Conservation (phyloP, 2,113 vertebrate genomes). For the Equus quagga region DNA sequence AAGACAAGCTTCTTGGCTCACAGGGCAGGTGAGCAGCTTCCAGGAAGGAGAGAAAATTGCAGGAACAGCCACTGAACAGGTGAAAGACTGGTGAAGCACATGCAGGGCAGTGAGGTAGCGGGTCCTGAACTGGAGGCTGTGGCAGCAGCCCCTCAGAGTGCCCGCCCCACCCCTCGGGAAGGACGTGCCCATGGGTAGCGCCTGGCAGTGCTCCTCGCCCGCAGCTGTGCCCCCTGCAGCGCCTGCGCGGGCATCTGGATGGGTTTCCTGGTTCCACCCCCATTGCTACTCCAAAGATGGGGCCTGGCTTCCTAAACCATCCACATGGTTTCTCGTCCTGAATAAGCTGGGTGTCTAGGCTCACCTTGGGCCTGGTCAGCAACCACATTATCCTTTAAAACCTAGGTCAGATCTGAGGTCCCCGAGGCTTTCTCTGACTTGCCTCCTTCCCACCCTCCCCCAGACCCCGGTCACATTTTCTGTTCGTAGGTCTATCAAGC, state of each 20-base stretch:
- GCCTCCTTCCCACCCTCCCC: fast-evolving
- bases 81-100: not conserved
- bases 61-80: not conserved
- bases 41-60: not conserved
- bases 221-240: fast-evolving
- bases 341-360: not conserved
- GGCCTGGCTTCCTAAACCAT: fast-evolving
- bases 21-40: not conserved
- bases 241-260: not conserved
- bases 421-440: not conserved
- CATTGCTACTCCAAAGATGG: not conserved
- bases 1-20: not conserved
- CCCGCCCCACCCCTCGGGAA: fast-evolving
- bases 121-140: not conserved
- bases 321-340: not conserved
- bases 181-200: no score
- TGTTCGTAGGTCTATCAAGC: no score
- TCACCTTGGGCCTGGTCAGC: not conserved
- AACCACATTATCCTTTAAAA: not conserved
- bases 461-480: not conserved
- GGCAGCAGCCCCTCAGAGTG: fast-evolving
- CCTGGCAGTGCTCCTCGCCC: not conserved
- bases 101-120: fast-evolving
- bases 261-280: not conserved
- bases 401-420: not conserved